Conservation (phyloP, 2,797 vertebrate genomes). For the Ctenosaura bakeri region DNA sequence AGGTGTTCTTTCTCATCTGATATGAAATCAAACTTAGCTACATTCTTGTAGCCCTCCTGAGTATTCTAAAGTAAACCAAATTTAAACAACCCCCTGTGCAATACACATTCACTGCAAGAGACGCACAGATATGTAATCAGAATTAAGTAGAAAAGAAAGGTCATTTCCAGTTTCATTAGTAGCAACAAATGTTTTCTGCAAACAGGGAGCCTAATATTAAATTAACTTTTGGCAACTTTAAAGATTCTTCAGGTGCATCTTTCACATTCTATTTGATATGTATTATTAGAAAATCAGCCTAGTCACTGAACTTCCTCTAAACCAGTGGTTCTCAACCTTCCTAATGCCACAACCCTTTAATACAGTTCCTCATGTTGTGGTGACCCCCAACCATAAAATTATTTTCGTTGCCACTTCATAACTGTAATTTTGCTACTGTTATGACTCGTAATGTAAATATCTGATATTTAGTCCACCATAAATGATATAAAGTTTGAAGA, state of each 20-base stretch:
- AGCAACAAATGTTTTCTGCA: slow-evolving; percentile 17
- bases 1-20: not conserved
- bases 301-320: not conserved
- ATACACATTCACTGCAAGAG: slow-evolving; percentile 18
- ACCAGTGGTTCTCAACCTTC: no score
- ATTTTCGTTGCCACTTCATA: no score
- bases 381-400: no score
- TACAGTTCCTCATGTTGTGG: no score
- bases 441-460: no score
- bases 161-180: not conserved
- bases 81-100: not conserved
- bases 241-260: slow-evolving; percentile 12
- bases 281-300: not conserved
- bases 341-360: no score
- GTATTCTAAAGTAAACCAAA: slow-evolving; percentile 9
- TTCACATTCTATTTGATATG: slow-evolving; percentile 39
- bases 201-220: slow-evolving; percentile 5
- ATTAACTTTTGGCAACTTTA: slow-evolving; percentile 17
- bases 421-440: no score
- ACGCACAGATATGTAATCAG: not conserved
- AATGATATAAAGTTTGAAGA: no score
- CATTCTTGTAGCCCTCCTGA: not conserved
- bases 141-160: slow-evolving; percentile 17
- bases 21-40: not conserved
- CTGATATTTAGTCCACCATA: no score